Base-by-base conservation (phyloP, 2,797 vertebrate species). In the Hybognathus amarus region DNA sequence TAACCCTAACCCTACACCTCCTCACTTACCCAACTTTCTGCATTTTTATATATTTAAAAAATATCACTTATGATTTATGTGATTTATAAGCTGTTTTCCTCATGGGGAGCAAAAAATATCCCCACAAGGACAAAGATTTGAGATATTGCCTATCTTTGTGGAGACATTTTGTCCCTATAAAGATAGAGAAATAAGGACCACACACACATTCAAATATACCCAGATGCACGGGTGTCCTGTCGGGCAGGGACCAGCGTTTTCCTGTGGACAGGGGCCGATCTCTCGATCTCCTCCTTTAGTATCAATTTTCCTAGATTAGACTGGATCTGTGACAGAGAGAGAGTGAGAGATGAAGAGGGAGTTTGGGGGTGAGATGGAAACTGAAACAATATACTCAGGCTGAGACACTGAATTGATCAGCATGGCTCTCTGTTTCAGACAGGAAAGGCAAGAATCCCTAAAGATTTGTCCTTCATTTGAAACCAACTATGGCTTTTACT, bases 301-400 rank as follows among this genome's bases (percentile, higher is more conserved):
- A 99, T 97, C 91, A 99, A 91, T 88, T 97, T 97, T 27, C 97
- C 97, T 20, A 99, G 89, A 90, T 98, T 98, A 67, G 97, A 98
- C 91, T 96, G 96, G 85, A 98, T 96, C 98, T 98, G 89, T 6
- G 0, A 83, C 81, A 59, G 74, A 75, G 50, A 79, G 79, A 77
- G 5, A 63, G 45, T 36, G 42, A 71, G 52, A 33, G 36, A 42
- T n/a, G 10, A 30, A 38, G 6, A 59, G 18, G 24, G 52, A 61
- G 8, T 59, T 40, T 30, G 36, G 9, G 18, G 42, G 33, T 30
- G 42, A 79, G 68, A 69, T 75, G 63, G 80, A 82, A 27, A 56
- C 11, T 71, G 73, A 78, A 76, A 74, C 63, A 36, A 36, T 70
- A 70, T 42, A 75, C 79, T 54, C 27, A 77, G 18, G 22, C 59